Conservation (phyloP, 1,140 invertebrate species). For the Oryzaephilus surinamensis region DNA sequence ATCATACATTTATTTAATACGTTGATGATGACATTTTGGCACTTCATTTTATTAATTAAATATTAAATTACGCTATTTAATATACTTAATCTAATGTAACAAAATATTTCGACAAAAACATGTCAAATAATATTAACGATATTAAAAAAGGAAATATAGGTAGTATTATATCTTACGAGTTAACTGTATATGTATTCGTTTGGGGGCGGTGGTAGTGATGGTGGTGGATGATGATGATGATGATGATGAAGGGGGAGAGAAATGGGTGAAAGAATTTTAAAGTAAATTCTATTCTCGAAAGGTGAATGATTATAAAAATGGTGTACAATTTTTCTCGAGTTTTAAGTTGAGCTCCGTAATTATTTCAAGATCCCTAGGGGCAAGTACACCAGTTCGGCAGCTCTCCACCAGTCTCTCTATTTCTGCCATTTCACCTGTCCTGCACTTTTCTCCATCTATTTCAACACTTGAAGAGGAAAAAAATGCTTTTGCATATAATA, state of each 20-base stretch:
- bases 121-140: not conserved
- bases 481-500: too few relatives aligned
- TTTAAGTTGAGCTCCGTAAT: conserved; percentile 31
- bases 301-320: conserved; percentile 34
- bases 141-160: not conserved
- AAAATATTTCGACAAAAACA: not conserved
- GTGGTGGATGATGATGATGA: not conserved
- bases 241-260: not conserved
- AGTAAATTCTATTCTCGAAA: conserved; percentile 24
- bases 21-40: too few relatives aligned
- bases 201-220: not conserved
- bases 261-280: too few relatives aligned
- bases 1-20: not conserved
- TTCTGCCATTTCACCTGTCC: conserved; percentile 1
- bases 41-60: too few relatives aligned
- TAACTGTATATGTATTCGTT: not conserved
- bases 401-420: conserved; percentile 3
- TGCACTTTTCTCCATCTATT: not conserved
- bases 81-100: too few relatives aligned
- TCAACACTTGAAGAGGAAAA: not conserved
- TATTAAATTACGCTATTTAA: too few relatives aligned
- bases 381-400: conserved; percentile 19
- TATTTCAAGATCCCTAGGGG: conserved; percentile 13
- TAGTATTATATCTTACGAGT: not conserved
- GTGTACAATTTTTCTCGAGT: conserved; percentile 32